A percentile compares a stretch with the other conserved stretches of the same genome.
Evolutionary conservation across 1,140 invertebrate species (phyloP).

Genomic region (Orchesella cincta): DNA sequence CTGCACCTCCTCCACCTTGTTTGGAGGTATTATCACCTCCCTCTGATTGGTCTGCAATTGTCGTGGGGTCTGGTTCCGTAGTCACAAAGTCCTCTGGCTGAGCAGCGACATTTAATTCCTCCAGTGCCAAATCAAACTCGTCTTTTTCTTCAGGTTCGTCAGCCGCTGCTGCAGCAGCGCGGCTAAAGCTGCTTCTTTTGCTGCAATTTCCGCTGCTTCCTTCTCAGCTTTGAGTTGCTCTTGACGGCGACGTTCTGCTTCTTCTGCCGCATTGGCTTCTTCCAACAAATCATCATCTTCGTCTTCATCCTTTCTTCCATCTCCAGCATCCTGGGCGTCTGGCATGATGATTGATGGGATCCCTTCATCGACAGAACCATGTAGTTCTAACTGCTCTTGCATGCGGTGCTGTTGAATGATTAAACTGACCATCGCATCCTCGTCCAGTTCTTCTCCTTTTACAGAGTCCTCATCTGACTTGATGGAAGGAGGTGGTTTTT

Average conservation of each 20-base stretch:
- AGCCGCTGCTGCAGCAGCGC: not conserved
- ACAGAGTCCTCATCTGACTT: not conserved
- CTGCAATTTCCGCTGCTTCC: constrained; percentile 8
- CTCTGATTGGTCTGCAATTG: too few relatives aligned
- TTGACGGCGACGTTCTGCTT: not conserved
- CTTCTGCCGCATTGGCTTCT: not conserved
- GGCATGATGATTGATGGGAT: not conserved
- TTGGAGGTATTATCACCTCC: too few relatives aligned
- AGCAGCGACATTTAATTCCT: not conserved
- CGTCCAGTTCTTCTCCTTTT: not conserved
- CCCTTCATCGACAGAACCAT: not conserved
- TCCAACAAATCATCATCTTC: not conserved
- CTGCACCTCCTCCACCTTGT: not conserved
- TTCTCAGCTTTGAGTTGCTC: constrained; percentile 3
- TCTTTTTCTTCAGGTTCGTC: constrained; percentile 3
- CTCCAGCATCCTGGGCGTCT: not conserved
- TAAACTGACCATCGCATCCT: constrained; percentile 6
- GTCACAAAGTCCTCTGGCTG: not conserved
- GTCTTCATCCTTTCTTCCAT: not conserved
- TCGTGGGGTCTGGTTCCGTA: not conserved
- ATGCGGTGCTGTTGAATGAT: constrained; percentile 22
- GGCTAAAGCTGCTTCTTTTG: not conserved
- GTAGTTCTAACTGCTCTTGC: constrained; percentile 19
- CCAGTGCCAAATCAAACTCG: constrained; percentile 16
- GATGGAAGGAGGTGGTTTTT: not conserved